These are phyloP conservation scores for Pollenia angustigena DNA, from an alignment of 2,888 invertebrate genomes.

Conservation along the genomic window DNA sequence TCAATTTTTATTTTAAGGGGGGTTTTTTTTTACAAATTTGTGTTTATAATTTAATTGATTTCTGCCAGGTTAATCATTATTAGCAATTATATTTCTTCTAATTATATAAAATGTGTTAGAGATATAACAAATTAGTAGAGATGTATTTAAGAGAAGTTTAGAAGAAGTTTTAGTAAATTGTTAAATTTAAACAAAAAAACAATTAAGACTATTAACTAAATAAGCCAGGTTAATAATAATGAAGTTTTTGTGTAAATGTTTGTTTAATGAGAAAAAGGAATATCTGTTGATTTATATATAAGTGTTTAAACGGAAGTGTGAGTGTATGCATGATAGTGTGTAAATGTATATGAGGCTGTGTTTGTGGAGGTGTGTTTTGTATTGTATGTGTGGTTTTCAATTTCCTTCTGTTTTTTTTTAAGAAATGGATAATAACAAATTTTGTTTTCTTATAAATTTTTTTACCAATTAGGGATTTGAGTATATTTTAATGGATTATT, in stretches of 20 bases:
- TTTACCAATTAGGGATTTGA: slow-evolving; percentile 34
- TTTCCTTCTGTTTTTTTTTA: slow-evolving; percentile 23
- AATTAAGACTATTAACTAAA: slow-evolving; percentile 55
- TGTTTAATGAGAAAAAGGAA: slow-evolving; percentile 33
- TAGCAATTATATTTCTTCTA: slow-evolving; percentile 50
- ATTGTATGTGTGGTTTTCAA: slow-evolving; percentile 59
- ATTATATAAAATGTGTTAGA: slow-evolving; percentile 51
- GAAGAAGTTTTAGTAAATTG: slow-evolving; percentile 61
- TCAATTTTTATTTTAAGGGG: background rate
- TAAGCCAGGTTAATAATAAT: slow-evolving; percentile 65
- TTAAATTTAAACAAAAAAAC: slow-evolving; percentile 53
- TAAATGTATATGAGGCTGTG: slow-evolving; percentile 59
- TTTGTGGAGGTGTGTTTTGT: slow-evolving; percentile 49
- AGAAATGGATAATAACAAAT: slow-evolving; percentile 62
- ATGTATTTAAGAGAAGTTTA: slow-evolving; percentile 52
- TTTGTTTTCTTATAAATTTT: slow-evolving; percentile 22
- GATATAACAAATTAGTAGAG: slow-evolving; percentile 54
- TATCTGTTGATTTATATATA: slow-evolving; percentile 3
- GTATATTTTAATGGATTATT: slow-evolving; percentile 37
- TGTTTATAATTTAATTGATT: slow-evolving; percentile 13
- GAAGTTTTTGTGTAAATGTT: slow-evolving; percentile 48
- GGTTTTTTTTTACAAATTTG: background rate
- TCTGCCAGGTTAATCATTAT: slow-evolving; percentile 54
- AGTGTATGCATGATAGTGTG: slow-evolving; percentile 35
- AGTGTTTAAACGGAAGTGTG: background rate